A percentile compares a stretch with the other conserved stretches of the same genome.
Evolutionary conservation across 2,113 vertebrate genomes (phyloP).

Genomic region (Elephantulus edwardii): DNA sequence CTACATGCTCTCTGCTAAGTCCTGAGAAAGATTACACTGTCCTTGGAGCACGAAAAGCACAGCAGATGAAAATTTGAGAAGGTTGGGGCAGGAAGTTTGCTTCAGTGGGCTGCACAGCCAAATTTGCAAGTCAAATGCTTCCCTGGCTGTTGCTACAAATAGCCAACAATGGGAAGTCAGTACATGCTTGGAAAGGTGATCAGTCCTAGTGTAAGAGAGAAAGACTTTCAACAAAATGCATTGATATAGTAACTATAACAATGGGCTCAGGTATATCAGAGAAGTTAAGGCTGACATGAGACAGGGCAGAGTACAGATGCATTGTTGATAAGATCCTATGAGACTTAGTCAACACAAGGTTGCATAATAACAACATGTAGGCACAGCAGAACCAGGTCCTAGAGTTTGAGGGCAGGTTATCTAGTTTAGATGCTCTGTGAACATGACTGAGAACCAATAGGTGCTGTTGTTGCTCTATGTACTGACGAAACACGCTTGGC

Average conservation of each 20-base stretch:
- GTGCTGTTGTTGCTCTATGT: not conserved
- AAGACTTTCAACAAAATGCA: too few relatives aligned
- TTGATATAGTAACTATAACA: too few relatives aligned
- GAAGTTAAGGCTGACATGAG: too few relatives aligned
- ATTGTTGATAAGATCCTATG: too few relatives aligned
- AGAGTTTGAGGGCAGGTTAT: not conserved
- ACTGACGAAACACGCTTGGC: too few relatives aligned
- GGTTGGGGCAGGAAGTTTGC: not conserved
- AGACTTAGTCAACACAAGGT: too few relatives aligned
- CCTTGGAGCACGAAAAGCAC: not conserved
- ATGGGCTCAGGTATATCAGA: too few relatives aligned
- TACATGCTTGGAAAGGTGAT: too few relatives aligned
- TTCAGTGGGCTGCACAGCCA: not conserved
- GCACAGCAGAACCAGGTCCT: not conserved
- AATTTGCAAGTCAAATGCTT: not conserved
- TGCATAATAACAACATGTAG: too few relatives aligned
- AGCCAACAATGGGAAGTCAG: not conserved
- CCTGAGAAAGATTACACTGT: not conserved
- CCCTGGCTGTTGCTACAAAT: not conserved
- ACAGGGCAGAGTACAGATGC: too few relatives aligned
- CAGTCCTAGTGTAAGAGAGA: too few relatives aligned
- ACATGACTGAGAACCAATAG: rapidly evolving
- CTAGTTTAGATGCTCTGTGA: not conserved
- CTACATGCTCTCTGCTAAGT: not conserved
- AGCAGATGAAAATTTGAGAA: not conserved